Base-by-base conservation (phyloP, 2,888 invertebrate species). In the Zaprionus lineosus region DNA sequence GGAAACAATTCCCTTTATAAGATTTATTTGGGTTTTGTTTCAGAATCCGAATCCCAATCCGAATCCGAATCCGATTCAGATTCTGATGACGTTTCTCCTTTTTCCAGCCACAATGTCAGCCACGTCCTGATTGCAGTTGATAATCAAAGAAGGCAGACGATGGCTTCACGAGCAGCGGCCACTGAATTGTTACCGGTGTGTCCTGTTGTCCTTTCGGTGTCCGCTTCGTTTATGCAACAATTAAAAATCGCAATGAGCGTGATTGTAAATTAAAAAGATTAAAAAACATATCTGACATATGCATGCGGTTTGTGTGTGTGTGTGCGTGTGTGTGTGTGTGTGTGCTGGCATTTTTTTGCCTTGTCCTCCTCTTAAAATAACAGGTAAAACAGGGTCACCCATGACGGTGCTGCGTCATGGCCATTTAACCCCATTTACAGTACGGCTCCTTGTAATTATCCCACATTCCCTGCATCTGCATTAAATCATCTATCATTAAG, bases 201-300 rank as follows among this genome's bases (percentile, higher is more conserved):
- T 41, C 31, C 44, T 14, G 34, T 11, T 47, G 43, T 60, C 52
- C 66, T 48, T 55, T 34, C 26, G 28, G 12, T 57, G 71, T 58
- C 50, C 58, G 53, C 56, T 56, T 78, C 86, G 81, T 48, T 85
- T 78, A 83, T 83, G 58, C 67, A 85, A 85, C 77, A 85, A 83
- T 78, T 78, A 78, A 78, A 83, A 79, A 48, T 56, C 82, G 74
- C 53, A 84, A 59, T 66, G 62, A 74, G 75, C 76, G 67, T 79
- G 77, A 85, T 85, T 78, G 84, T 78, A 85, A 78, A 85, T 78
- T 85, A 79, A 78, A 79, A 67, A 79, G 81, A 85, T 84, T 75
- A 79, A 84, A 74, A 62, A 62, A 59, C 33, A 68, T 53, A 61
- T 50, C 29, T 34, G 59, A 46, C 47, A 47, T 50, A 36, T 60